Evolutionary conservation across 2,113 vertebrate genomes (phyloP).

Genomic region (Grammomys dolichurus): DNA sequence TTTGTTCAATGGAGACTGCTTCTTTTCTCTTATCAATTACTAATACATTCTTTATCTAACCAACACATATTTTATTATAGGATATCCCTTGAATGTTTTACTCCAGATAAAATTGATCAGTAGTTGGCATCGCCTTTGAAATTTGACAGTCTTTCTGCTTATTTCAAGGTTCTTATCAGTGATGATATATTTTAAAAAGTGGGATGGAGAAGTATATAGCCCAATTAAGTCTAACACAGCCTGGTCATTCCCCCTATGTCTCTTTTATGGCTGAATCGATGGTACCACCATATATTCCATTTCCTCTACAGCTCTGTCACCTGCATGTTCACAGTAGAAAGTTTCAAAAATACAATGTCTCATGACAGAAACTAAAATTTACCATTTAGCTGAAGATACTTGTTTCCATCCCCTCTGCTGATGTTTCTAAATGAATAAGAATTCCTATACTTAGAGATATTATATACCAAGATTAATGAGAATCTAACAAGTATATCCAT

Average conservation of each 20-base stretch:
- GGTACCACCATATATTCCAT: background rate
- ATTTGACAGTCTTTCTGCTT: background rate
- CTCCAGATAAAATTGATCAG: background rate
- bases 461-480: background rate
- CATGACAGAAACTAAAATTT: background rate
- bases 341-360: background rate
- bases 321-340: background rate
- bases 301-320: background rate
- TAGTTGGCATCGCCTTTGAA: background rate
- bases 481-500: background rate
- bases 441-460: rapidly evolving
- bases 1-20: background rate
- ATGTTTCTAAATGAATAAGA: background rate
- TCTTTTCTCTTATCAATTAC: background rate
- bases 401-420: background rate
- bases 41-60: background rate
- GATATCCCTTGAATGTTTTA: background rate
- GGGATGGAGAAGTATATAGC: too few species aligned
- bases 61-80: too few species aligned
- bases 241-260: too few species aligned
- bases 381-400: background rate
- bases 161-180: background rate
- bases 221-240: background rate
- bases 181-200: background rate
- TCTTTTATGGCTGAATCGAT: rapidly evolving